These are phyloP conservation scores for Rachycentron canadum DNA, from an alignment of 2,797 vertebrate species.

Conservation along the genomic window DNA sequence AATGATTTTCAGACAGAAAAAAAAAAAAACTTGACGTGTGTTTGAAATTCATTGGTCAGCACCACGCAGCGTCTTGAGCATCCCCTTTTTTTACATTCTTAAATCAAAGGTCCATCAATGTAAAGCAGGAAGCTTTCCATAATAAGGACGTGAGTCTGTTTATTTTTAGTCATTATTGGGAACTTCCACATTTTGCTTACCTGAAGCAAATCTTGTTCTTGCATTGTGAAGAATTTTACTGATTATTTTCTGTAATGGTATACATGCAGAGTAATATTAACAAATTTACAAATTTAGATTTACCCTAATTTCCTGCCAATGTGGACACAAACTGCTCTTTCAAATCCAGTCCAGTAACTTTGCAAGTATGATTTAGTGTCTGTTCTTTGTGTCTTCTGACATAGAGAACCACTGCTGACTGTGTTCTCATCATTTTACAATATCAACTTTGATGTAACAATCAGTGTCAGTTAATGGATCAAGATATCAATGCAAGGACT, in stretches of 20 bases:
- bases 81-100: too few relatives aligned
- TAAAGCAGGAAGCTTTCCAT: too few relatives aligned
- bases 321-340: not conserved
- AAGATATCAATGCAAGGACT: conserved; percentile 31
- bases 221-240: not conserved
- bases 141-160: too few relatives aligned
- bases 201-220: not conserved
- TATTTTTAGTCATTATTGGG: not conserved
- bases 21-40: too few relatives aligned
- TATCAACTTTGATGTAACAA: conserved; percentile 27
- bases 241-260: not conserved
- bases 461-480: conserved; percentile 27
- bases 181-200: not conserved
- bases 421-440: conserved; percentile 11
- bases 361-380: not conserved
- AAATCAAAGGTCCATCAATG: too few relatives aligned
- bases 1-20: not conserved
- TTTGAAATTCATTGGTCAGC: too few relatives aligned
- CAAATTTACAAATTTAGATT: not conserved
- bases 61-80: too few relatives aligned
- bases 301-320: not conserved
- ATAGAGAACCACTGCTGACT: not conserved
- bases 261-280: not conserved
- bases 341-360: not conserved
- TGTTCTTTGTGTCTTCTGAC: conserved; percentile 13